Evolutionary conservation across 2,797 vertebrate species (phyloP).

Genomic region (Acrossocheilus fasciatus): DNA sequence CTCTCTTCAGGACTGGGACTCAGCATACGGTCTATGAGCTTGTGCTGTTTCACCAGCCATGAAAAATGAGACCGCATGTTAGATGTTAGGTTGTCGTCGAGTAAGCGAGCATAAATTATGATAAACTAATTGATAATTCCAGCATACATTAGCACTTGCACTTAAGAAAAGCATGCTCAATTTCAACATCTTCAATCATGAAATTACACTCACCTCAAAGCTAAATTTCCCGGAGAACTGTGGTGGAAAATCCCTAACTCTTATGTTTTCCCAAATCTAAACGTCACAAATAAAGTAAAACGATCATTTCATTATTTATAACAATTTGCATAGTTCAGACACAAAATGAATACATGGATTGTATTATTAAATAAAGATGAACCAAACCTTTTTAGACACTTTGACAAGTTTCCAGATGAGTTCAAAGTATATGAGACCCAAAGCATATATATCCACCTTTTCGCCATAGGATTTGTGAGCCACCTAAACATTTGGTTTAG

Average conservation of each 20-base stretch:
- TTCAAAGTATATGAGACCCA: conserved; percentile 80
- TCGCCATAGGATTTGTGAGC: conserved; percentile 61
- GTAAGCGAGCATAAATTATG: no score
- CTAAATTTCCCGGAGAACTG: conserved; percentile 62
- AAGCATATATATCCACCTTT: conserved; percentile 80
- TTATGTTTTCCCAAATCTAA: conserved; percentile 69
- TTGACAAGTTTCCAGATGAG: conserved; percentile 71
- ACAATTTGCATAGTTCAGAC: neutral
- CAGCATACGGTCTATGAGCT: conserved; percentile 70
- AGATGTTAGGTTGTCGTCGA: no score
- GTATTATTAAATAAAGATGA: neutral
- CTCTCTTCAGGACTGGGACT: conserved; percentile 60
- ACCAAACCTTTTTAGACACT: fast-evolving
- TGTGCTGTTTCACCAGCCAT: conserved; percentile 58
- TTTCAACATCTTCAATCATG: neutral
- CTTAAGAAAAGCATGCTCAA: no score
- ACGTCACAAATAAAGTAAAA: neutral
- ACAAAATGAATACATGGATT: neutral
- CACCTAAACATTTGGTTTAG: conserved; percentile 62
- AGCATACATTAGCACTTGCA: neutral
- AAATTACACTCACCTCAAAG: conserved; percentile 70
- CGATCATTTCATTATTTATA: no score
- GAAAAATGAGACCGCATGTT: neutral
- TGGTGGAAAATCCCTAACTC: conserved; percentile 64
- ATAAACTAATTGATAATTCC: neutral